Evolutionary conservation across 1,140 invertebrate species (phyloP), one percentile per base, ranked within the genome.

Genomic region (Drosophila triauraria): DNA sequence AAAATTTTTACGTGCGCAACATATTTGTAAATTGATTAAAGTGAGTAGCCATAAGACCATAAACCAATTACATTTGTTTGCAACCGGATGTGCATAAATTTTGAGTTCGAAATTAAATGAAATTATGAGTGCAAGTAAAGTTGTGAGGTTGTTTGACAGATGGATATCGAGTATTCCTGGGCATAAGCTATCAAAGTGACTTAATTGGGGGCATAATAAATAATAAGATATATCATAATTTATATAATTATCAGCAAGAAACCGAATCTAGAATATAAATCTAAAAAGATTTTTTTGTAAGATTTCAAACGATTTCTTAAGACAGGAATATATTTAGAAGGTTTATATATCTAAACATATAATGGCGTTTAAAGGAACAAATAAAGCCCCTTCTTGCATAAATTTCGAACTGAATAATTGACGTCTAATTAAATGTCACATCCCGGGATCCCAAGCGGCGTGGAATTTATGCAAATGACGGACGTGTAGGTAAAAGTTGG

Each of bases 391-490:
- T 5, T 0, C n/a, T 70, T 68, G 30, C 35, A 40, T 67, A 35
- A 9, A 46, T 30, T 67, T 54, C 17, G 5, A 54, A 53, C 15
- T 44, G 17, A 23, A 76, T 71, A 76, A 75, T 40, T 38, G 27
- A 25, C 17, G 17, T 54, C 40, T 59, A 77, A 78, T 77, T 77
- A 58, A 77, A 61, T 54, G 50, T 17, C 62, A 35, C 38, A 43
- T 38, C 32, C 35, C 25, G 17, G 20, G 25, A 61, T 27, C 23
- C 48, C 43, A 65, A 61, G 17, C 10, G 42, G 68, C 42, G 50
- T 30, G 27, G 6, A 42, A 78, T 78, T 77, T 77, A 77, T 77
- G 74, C 56, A 77, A 77, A 77, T 78, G 48, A 42, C 64, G 38
- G 27, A 79, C 67, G 67, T 79, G 65, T 51, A 40, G 27, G 50